A percentile compares a stretch with the other conserved stretches of the same genome.
Evolutionary conservation across 2,888 invertebrate species (phyloP).

Genomic region (Tetramorium bicarinatum): DNA sequence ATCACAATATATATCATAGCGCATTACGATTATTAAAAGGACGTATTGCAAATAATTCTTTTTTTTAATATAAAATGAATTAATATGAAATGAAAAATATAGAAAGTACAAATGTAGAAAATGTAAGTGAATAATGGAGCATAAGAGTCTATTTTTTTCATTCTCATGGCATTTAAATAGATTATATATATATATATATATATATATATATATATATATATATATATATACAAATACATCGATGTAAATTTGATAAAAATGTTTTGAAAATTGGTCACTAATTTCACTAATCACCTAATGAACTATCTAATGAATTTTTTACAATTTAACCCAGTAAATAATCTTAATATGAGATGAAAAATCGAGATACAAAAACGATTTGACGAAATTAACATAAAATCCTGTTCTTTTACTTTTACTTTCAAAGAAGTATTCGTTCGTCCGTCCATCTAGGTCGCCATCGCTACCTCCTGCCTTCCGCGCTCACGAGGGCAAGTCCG

Average conservation of each 20-base stretch:
- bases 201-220: no score
- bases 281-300: not conserved
- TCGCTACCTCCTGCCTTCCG: conserved; percentile 16
- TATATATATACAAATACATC: not conserved
- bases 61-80: not conserved
- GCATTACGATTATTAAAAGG: not conserved
- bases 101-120: not conserved
- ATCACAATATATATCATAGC: not conserved
- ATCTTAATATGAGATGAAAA: not conserved
- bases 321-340: not conserved
- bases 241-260: not conserved
- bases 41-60: not conserved
- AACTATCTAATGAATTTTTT: not conserved
- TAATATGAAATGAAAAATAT: not conserved
- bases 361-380: conserved; percentile 28
- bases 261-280: not conserved
- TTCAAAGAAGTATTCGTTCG: conserved; percentile 69
- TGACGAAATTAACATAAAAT: conserved; percentile 70
- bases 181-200: not conserved
- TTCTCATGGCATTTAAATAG: not conserved
- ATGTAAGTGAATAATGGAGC: not conserved
- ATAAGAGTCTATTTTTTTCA: not conserved
- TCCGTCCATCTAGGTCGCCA: conserved; percentile 40
- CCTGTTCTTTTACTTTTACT: conserved; percentile 78
- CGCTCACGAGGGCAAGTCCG: conserved; percentile 53